Evolutionary conservation across 2,888 invertebrate species (phyloP).

Genomic region (Dicyrtomina minuta): DNA sequence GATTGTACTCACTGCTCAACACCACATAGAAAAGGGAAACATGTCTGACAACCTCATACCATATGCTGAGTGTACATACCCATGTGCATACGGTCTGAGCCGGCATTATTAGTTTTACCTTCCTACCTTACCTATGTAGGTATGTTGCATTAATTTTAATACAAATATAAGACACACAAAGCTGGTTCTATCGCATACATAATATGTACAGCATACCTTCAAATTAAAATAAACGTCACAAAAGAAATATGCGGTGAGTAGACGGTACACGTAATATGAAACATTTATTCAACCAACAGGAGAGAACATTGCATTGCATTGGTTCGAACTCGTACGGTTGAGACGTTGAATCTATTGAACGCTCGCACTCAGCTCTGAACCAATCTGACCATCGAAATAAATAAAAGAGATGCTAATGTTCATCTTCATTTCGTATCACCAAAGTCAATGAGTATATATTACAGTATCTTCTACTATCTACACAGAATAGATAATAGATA

Average conservation of each 20-base stretch:
- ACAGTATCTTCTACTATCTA: too few species aligned
- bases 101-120: too few species aligned
- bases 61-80: too few species aligned
- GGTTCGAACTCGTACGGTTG: background rate
- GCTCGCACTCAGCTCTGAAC: background rate
- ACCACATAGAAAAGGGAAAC: background rate
- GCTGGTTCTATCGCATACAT: too few species aligned
- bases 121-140: too few species aligned
- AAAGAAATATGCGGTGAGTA: conserved; percentile 1
- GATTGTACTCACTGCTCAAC: conserved; percentile 5
- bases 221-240: background rate
- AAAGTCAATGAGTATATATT: too few species aligned
- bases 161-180: background rate
- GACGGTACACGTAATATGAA: background rate
- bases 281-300: conserved; percentile 20
- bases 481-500: too few species aligned
- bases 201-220: too few species aligned
- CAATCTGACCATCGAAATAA: conserved; percentile 24
- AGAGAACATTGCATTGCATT: too few species aligned
- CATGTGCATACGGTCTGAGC: too few species aligned
- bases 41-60: background rate
- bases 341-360: background rate
- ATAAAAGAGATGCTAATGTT: conserved; percentile 7
- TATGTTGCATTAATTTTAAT: conserved; percentile 5
- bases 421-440: too few species aligned